phyloP scores from a whole-genome alignment of 2,113 vertebrate genomes.

The Zosterops japonicus region DNA sequence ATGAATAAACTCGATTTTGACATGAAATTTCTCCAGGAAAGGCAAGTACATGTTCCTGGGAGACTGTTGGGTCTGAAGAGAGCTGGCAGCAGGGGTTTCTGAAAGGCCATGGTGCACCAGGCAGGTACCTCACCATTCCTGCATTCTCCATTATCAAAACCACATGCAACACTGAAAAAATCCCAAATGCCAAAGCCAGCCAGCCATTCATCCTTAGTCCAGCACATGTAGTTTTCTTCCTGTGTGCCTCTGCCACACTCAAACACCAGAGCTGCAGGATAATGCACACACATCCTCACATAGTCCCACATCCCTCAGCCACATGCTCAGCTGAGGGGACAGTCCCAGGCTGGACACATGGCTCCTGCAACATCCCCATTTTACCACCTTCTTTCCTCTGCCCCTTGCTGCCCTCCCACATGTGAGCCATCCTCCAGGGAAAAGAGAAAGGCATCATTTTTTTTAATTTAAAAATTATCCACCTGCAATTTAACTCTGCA shows the following conservation, averaged over 20 bases:
- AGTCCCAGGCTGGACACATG: not conserved
- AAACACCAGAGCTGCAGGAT: not conserved
- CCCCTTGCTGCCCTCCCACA: not conserved
- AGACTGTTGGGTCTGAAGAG: not conserved
- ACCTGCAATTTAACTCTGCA: slow-evolving; percentile 24
- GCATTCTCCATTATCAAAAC: not conserved
- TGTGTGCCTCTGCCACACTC: not conserved
- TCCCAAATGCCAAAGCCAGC: not conserved
- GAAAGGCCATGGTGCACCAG: accelerated
- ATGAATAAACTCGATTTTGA: not conserved
- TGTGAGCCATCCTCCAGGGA: not conserved
- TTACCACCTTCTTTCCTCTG: not conserved
- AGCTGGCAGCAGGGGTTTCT: not conserved
- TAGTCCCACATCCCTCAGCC: not conserved
- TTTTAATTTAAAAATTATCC: not conserved
- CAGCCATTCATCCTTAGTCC: not conserved
- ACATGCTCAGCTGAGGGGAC: accelerated
- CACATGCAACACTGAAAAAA: not conserved
- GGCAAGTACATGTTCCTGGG: not conserved
- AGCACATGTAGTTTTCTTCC: not conserved
- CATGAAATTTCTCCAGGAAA: not conserved
- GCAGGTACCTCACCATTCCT: not conserved
- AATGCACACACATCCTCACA: accelerated
- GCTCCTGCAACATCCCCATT: accelerated
- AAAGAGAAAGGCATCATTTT: not conserved